Percentiles rank a stretch among this genome's conserved stretches.
Conservation (phyloP, 1,140 invertebrate genomes). For the Pogonognathellus flavescens region DNA sequence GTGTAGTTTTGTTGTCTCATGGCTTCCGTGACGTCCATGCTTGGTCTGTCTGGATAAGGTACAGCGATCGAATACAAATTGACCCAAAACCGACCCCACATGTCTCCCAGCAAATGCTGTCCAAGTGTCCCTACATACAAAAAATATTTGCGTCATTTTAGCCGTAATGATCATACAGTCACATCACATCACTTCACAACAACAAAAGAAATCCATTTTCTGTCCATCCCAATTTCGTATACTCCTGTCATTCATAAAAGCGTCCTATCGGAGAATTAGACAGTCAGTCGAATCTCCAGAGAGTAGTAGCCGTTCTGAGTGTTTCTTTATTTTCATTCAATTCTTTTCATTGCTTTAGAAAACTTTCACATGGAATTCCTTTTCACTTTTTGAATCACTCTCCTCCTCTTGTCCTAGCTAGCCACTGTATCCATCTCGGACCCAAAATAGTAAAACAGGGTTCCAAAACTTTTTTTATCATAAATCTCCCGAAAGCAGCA, state of each 20-base stretch:
- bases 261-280: neutral
- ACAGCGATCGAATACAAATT: conserved; percentile 87
- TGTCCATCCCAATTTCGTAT: too few species aligned
- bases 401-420: conserved; percentile 5
- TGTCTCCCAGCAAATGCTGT: conserved; percentile 67
- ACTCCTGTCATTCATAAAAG: neutral
- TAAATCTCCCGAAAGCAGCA: too few species aligned
- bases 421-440: too few species aligned
- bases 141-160: neutral
- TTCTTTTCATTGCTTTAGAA: neutral
- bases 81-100: conserved; percentile 71
- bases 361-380: conserved; percentile 22
- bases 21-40: conserved; percentile 85
- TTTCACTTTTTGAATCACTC: conserved; percentile 13
- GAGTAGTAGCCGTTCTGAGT: neutral
- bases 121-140: conserved; percentile 57
- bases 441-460: too few species aligned
- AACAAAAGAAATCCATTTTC: neutral
- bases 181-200: neutral
- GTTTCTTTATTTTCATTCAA: neutral
- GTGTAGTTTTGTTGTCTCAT: conserved; percentile 79
- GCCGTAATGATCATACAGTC: neutral
- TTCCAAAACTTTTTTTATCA: too few species aligned
- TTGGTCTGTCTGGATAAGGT: conserved; percentile 88
- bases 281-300: too few species aligned